Evolutionary conservation across 30 jellyfish, hydroid and myxozoan genomes (phyloP).

Genomic region (Aurelia aurita): DNA sequence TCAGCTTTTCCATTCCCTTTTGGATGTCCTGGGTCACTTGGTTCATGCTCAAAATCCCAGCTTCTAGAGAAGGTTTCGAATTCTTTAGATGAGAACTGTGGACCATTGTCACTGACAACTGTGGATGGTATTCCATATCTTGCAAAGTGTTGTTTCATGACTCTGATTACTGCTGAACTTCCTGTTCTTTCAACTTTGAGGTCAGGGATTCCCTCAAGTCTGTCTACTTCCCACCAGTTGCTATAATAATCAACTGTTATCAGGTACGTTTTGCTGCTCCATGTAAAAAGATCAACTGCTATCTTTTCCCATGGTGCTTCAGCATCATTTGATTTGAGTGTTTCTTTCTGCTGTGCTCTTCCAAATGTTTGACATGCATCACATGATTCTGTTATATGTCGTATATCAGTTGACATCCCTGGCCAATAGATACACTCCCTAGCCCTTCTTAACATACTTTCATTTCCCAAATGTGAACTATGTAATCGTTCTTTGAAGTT

Average conservation of each 20-base stretch:
- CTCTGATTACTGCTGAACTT: slow-evolving; percentile 33
- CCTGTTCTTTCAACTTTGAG: slow-evolving; percentile 39
- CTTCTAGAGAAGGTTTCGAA: slow-evolving; percentile 33
- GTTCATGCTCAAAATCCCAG: slow-evolving; percentile 20
- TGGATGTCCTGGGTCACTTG: slow-evolving; percentile 30
- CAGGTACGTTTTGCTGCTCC: slow-evolving; percentile 17
- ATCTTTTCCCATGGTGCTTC: slow-evolving; percentile 43
- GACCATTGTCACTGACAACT: slow-evolving; percentile 49
- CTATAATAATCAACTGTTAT: slow-evolving; percentile 43
- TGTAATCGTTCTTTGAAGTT: slow-evolving; percentile 13
- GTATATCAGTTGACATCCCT: slow-evolving; percentile 35
- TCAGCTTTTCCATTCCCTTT: slow-evolving; percentile 52
- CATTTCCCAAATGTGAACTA: slow-evolving; percentile 38
- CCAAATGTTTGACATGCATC: slow-evolving; percentile 45
- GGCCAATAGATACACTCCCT: slow-evolving; percentile 38
- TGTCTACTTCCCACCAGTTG: slow-evolving; percentile 48
- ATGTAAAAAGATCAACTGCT: slow-evolving; percentile 37
- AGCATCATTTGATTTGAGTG: slow-evolving; percentile 14
- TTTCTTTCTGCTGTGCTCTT: slow-evolving; percentile 49
- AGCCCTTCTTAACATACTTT: slow-evolving; percentile 39
- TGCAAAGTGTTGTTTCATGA: slow-evolving; percentile 26
- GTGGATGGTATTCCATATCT: slow-evolving; percentile 34
- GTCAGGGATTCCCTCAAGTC: slow-evolving; percentile 46
- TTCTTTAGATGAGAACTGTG: slow-evolving; percentile 35
- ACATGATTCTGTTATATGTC: slow-evolving; percentile 26